Conservation (phyloP, 2,113 vertebrate genomes). For the Anguilla rostrata region DNA sequence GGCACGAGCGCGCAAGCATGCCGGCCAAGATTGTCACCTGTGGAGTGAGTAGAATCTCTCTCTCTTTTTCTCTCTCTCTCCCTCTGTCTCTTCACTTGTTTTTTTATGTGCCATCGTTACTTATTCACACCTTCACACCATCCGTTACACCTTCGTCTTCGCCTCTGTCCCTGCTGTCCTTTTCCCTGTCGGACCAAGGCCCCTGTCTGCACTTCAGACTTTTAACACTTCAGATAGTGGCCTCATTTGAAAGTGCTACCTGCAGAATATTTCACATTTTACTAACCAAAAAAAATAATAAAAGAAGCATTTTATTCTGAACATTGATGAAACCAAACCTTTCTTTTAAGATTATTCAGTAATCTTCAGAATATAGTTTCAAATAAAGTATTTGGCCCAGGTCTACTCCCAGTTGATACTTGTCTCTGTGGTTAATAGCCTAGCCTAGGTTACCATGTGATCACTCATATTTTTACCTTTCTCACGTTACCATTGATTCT, state of each 20-base stretch:
- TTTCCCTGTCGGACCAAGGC: not conserved
- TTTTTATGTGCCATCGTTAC: not conserved
- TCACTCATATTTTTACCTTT: not conserved
- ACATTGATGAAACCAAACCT: too few species aligned
- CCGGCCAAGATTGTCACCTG: constrained; percentile 68
- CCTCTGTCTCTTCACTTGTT: constrained; percentile 13
- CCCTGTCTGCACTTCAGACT: too few species aligned
- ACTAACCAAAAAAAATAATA: too few species aligned
- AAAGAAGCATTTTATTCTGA: too few species aligned
- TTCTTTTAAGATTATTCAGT: too few species aligned
- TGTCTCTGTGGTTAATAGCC: too few species aligned
- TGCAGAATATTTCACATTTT: too few species aligned
- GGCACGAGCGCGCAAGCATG: constrained; percentile 68
- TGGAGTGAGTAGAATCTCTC: constrained; percentile 71
- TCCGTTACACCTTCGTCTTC: constrained; percentile 36
- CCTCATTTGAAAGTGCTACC: too few species aligned
- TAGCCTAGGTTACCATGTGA: not conserved
- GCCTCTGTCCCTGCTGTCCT: not conserved
- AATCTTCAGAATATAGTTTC: too few species aligned
- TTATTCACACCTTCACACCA: constrained; percentile 38
- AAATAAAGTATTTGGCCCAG: too few species aligned
- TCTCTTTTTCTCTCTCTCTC: constrained; percentile 19
- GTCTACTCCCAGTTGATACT: too few species aligned
- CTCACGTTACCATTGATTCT: not conserved
- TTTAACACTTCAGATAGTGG: too few species aligned